phyloP scores from a whole-genome alignment of 2,888 invertebrate species.

The Lagria hirta region DNA sequence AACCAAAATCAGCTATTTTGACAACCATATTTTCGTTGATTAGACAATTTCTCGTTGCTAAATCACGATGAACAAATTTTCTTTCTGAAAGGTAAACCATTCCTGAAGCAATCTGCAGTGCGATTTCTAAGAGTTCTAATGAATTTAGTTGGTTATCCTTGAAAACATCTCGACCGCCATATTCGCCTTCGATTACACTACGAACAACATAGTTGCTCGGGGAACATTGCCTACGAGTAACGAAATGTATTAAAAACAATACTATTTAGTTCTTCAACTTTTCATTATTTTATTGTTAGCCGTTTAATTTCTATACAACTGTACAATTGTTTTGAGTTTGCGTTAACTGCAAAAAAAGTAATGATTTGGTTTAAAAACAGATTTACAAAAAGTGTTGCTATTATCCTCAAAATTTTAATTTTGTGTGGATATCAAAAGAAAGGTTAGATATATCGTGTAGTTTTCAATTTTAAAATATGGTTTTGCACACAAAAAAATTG shows the following conservation, averaged over 20 bases:
- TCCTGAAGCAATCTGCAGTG: slow-evolving; percentile 88
- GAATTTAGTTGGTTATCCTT: slow-evolving; percentile 71
- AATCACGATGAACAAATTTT: slow-evolving; percentile 93
- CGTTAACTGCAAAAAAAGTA: too few relatives aligned
- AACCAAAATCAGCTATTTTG: slow-evolving; percentile 96
- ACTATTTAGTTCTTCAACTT: slow-evolving; percentile 2
- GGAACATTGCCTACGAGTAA: slow-evolving; percentile 73
- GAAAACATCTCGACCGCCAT: slow-evolving; percentile 60
- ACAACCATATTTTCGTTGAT: slow-evolving; percentile 93
- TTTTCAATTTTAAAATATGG: too few relatives aligned
- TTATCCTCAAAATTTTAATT: too few relatives aligned
- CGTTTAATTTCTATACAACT: too few relatives aligned
- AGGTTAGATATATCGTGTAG: too few relatives aligned
- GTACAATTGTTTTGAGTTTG: too few relatives aligned
- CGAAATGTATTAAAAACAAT: too few relatives aligned
- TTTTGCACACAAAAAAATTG: too few relatives aligned
- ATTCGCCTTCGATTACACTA: slow-evolving; percentile 60
- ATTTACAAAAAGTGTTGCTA: too few relatives aligned
- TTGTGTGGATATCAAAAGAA: too few relatives aligned
- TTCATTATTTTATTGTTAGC: too few relatives aligned
- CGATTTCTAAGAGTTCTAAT: slow-evolving; percentile 80
- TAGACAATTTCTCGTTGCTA: slow-evolving; percentile 93
- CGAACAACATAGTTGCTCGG: slow-evolving; percentile 79
- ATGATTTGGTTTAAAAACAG: too few relatives aligned
- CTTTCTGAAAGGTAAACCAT: slow-evolving; percentile 94